Conservation (phyloP, 1,140 invertebrate species). For the Spodoptera litura region DNA sequence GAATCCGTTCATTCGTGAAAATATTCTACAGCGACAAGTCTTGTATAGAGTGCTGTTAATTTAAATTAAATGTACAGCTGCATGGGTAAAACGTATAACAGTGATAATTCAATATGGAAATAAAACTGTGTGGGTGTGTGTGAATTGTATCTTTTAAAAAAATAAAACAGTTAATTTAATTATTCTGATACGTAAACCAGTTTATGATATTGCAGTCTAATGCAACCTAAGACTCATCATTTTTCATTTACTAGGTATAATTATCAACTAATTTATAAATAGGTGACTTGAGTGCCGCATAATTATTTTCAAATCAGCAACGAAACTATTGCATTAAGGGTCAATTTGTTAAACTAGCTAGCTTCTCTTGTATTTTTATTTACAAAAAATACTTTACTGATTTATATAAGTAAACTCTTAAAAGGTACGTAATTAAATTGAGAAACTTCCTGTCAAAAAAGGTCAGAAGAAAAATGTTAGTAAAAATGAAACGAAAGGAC, state of each 20-base stretch:
- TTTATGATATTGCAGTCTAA: too few relatives aligned
- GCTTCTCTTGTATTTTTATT: not conserved
- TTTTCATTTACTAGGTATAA: too few relatives aligned
- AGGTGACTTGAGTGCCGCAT: too few relatives aligned
- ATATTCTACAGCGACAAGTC: not conserved
- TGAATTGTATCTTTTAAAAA: too few relatives aligned
- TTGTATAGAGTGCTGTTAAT: not conserved
- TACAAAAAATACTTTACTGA: not conserved
- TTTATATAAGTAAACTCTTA: slow-evolving; percentile 12
- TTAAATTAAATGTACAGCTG: not conserved
- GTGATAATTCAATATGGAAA: too few relatives aligned
- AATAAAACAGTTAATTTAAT: too few relatives aligned
- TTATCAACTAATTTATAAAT: too few relatives aligned
- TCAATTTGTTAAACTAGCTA: not conserved
- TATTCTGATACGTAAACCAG: too few relatives aligned
- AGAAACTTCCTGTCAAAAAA: slow-evolving; percentile 24
- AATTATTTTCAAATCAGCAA: too few relatives aligned
- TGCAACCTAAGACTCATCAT: too few relatives aligned
- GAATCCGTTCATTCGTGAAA: not conserved
- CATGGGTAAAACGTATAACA: not conserved
- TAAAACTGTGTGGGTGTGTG: too few relatives aligned
- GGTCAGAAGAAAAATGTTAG: not conserved
- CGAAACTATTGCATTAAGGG: too few relatives aligned
- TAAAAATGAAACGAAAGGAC: slow-evolving; percentile 18
- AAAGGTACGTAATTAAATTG: slow-evolving; percentile 20